These are phyloP conservation scores for Phenganax subtilis DNA, from an alignment of 92 coral and sea anemone genomes.

Conservation along the genomic window DNA sequence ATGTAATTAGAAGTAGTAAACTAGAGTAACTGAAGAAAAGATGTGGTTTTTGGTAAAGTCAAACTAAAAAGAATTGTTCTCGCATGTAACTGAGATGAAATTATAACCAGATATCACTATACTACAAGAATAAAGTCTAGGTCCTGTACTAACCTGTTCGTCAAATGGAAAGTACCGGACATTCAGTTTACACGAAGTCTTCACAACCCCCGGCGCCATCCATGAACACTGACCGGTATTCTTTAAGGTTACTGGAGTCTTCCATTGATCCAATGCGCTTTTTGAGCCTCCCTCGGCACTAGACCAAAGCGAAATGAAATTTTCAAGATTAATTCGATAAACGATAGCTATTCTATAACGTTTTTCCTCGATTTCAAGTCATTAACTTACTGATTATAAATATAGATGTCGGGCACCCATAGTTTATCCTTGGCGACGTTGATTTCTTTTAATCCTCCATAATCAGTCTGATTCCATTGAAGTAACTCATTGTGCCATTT, in stretches of 20 bases:
- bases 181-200: slow-evolving; percentile 34
- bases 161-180: slow-evolving; percentile 39
- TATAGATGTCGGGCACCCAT: slow-evolving; percentile 31
- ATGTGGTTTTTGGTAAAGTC: too few relatives aligned
- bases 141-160: slow-evolving; percentile 18
- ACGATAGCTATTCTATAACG: too few relatives aligned
- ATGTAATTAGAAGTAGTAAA: not conserved
- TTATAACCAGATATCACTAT: too few relatives aligned
- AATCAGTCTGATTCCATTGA: slow-evolving; percentile 23
- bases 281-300: slow-evolving; percentile 37
- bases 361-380: not conserved
- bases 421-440: slow-evolving; percentile 5
- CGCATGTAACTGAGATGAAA: too few relatives aligned
- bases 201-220: slow-evolving; percentile 38
- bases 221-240: slow-evolving; percentile 19
- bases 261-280: slow-evolving; percentile 40
- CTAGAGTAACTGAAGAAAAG: not conserved
- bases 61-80: too few relatives aligned
- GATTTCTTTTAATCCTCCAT: slow-evolving; percentile 7
- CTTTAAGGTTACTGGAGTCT: slow-evolving; percentile 28
- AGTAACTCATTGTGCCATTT: slow-evolving; percentile 25
- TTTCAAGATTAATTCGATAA: not conserved
- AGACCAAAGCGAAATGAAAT: too few relatives aligned
- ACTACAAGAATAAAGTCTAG: too few relatives aligned
- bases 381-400: slow-evolving; percentile 27